Evolutionary conservation across 2,888 invertebrate species (phyloP), one percentile per base, ranked within the genome.

Genomic region (Cosmia trapezina): DNA sequence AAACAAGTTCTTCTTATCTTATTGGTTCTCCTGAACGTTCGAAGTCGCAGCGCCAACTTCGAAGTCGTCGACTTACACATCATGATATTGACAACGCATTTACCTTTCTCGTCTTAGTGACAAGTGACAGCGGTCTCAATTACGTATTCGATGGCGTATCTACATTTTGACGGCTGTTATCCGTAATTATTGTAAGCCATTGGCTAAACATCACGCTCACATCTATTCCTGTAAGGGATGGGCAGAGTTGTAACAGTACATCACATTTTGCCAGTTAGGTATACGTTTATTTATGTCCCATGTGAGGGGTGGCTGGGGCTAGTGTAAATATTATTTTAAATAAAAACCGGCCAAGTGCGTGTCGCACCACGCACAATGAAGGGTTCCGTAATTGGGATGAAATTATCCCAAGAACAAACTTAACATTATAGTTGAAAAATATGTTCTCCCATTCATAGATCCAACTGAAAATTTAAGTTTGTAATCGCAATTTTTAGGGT

Each of bases 51-150:
- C 33, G 47, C 41, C 45, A 17, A 41, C n/a, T 61, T 47, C 8
- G n/a, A 65, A 56, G 28, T 47, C 9, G 60, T 56, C 33, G 28
- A 37, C 53, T 54, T 59, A 66, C n/a, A 76, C 41, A 17, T 51
- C 33, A 28, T 65, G 59, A 61, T 57, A 60, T 65, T 75, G 83
- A 75, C 62, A 78, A 37, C 22, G 7, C 51, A 54, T 64, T 67
- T 74, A 74, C 69, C 71, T 73, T 62, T 11, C 80, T 63, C 59
- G 70, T 72, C 67, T 59, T 22, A 69, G 17, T 70, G 72, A 68
- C 59, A 17, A 49, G 41, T 75, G 83, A 81, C 66, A 67, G 2
- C 67, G 74, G 70, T 75, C 54, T 56, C 60, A 70, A 64, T 78
- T 78, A 78, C 57, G n/a, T 60, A 67, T 67, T 56, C 60, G 53